Conservation (phyloP, 2,797 vertebrate species). For the Sorex maritimensis region DNA sequence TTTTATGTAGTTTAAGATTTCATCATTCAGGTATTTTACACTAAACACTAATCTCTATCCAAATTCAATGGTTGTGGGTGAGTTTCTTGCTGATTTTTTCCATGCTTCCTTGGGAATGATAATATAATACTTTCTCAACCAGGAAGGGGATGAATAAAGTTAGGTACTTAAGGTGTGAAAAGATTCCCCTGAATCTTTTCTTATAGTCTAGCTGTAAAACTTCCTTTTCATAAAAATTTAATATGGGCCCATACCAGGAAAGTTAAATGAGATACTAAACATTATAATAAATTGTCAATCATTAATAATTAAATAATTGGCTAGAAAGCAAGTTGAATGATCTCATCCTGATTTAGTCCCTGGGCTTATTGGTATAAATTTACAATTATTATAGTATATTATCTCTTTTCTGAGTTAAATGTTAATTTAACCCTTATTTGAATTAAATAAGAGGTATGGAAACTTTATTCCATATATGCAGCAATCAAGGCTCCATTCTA, state of each 20-base stretch:
- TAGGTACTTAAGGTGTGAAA: neutral
- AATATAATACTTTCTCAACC: no score
- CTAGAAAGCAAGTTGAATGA: slow-evolving; percentile 4
- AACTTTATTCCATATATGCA: neutral
- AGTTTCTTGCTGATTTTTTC: neutral
- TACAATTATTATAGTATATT: neutral
- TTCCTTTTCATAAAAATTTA: neutral
- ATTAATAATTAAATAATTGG: neutral
- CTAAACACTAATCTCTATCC: neutral
- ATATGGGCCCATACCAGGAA: neutral
- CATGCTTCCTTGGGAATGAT: neutral
- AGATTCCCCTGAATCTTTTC: neutral
- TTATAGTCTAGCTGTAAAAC: neutral
- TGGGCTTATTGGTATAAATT: neutral
- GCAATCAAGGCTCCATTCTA: neutral
- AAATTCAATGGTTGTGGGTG: neutral
- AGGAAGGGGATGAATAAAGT: neutral
- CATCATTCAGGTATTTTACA: neutral
- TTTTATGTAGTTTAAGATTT: neutral
- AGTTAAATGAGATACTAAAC: neutral
- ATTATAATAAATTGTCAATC: neutral
- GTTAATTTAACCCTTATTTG: slow-evolving; percentile 14
- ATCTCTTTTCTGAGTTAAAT: no score
- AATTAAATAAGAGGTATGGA: neutral
- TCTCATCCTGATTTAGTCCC: neutral